A percentile compares a stretch with the other conserved stretches of the same genome.
Conservation (phyloP, 2,113 vertebrate species). For the Pteruthius melanotis region DNA sequence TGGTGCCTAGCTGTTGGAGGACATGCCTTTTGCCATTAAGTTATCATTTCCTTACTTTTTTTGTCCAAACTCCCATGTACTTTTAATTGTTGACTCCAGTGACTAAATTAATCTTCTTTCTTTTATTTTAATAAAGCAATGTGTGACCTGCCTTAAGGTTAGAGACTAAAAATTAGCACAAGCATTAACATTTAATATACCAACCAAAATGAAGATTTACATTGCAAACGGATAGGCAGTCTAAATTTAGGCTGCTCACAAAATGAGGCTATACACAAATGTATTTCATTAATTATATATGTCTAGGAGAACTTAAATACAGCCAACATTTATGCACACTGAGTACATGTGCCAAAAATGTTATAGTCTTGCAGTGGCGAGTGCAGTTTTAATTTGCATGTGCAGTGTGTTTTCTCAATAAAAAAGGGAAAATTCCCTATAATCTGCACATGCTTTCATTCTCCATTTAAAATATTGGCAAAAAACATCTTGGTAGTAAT, state of each 20-base stretch:
- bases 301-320: constrained; percentile 50
- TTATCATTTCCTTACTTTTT: constrained; percentile 67
- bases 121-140: constrained; percentile 60
- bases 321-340: constrained; percentile 40
- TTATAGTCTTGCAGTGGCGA: constrained; percentile 49
- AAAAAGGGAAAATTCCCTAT: constrained; percentile 21
- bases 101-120: constrained; percentile 54
- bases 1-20: constrained; percentile 70
- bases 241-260: constrained; percentile 50
- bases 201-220: constrained; percentile 60
- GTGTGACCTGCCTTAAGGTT: constrained; percentile 68
- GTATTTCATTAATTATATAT: constrained; percentile 64
- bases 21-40: constrained; percentile 69
- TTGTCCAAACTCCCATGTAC: constrained; percentile 22
- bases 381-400: constrained; percentile 61
- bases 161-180: constrained; percentile 67
- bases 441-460: constrained; percentile 23
- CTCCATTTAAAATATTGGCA: constrained; percentile 31
- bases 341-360: constrained; percentile 43
- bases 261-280: constrained; percentile 59
- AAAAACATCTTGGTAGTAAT: constrained; percentile 21
- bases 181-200: constrained; percentile 67
- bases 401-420: constrained; percentile 49
- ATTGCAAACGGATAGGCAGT: constrained; percentile 48
- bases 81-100: constrained; percentile 67